Evolutionary conservation across 1,140 invertebrate genomes (phyloP), one percentile per base, ranked within the genome.

Genomic region (Micrasema minimum): DNA sequence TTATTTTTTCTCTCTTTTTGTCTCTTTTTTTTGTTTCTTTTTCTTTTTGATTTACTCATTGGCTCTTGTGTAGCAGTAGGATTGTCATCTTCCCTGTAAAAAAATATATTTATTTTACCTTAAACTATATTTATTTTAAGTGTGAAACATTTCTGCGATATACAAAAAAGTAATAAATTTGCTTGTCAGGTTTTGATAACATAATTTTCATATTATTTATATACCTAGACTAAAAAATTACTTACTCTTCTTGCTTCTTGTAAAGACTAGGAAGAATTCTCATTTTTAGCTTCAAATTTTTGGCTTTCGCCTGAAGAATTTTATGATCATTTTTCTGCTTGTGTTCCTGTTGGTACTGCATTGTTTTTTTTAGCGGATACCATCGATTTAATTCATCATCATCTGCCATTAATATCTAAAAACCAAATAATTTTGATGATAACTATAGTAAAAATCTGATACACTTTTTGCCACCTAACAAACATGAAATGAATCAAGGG

Each of bases 381-480:
- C 97, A 99, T 73, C 89, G 89, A 78, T 99, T 99, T 3, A 99
- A 83, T 83, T 99, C 96, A 77, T 90, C 92, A 78, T 98, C 96
- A 79, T 96, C 91, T 38, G 95, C 94, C 77, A 89, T 82, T 69
- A 99, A 85, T 79, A 99, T 96, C 93, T 96, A 78, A 51, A 86
- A 83, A 31, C 7, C 26, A 31, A 2, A 31, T 31, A 31, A 4
- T 31, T n/a, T n/a, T n/a, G n/a, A n/a, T n/a, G n/a, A n/a, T n/a
- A n/a, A n/a, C n/a, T n/a, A n/a, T n/a, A n/a, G n/a, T n/a, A n/a
- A n/a, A n/a, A n/a, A n/a, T n/a, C n/a, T n/a, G n/a, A n/a, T n/a
- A n/a, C n/a, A n/a, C n/a, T n/a, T n/a, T n/a, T n/a, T n/a, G n/a
- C n/a, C n/a, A n/a, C n/a, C n/a, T n/a, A n/a, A n/a, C n/a, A n/a